Percentiles rank a stretch among this genome's conserved stretches.
Evolutionary conservation across 2,113 vertebrate species (phyloP).

Genomic region (Peromyscus californicus): DNA sequence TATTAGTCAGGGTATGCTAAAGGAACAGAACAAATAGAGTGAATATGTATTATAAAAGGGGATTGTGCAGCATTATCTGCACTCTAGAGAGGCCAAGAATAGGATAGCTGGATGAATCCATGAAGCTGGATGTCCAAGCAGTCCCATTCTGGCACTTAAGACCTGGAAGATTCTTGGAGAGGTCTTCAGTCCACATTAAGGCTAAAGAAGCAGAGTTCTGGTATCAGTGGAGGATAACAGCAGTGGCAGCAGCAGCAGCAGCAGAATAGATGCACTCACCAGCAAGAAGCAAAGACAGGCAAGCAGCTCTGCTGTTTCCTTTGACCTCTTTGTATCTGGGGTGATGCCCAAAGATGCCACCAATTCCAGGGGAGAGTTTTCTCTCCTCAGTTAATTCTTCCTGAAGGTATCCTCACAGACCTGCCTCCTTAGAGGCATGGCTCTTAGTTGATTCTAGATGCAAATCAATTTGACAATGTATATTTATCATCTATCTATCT

Average conservation of each 20-base stretch:
- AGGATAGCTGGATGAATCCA: neutral
- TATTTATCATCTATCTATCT: too few species aligned
- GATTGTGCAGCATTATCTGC: neutral
- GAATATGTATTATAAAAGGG: neutral
- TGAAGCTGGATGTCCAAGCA: neutral
- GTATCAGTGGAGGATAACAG: neutral
- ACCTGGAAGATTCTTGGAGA: neutral
- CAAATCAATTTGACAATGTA: neutral
- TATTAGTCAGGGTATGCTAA: neutral
- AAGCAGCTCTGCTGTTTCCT: neutral
- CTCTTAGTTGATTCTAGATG: neutral
- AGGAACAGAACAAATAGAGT: neutral
- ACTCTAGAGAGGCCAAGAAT: neutral
- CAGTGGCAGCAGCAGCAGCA: neutral
- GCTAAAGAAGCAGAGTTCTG: neutral
- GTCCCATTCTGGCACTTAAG: neutral
- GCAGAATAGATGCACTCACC: neutral
- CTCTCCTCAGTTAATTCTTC: neutral
- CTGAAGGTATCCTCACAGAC: neutral
- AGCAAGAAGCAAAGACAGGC: neutral
- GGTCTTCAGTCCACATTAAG: neutral
- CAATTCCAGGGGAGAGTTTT: neutral
- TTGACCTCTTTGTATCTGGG: neutral
- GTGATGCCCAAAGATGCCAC: neutral
- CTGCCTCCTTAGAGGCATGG: neutral